Percentiles rank a stretch among this genome's conserved stretches.
Evolutionary conservation across 2,113 vertebrate species (phyloP).

Genomic region (Nothocercus nigrocapillus): DNA sequence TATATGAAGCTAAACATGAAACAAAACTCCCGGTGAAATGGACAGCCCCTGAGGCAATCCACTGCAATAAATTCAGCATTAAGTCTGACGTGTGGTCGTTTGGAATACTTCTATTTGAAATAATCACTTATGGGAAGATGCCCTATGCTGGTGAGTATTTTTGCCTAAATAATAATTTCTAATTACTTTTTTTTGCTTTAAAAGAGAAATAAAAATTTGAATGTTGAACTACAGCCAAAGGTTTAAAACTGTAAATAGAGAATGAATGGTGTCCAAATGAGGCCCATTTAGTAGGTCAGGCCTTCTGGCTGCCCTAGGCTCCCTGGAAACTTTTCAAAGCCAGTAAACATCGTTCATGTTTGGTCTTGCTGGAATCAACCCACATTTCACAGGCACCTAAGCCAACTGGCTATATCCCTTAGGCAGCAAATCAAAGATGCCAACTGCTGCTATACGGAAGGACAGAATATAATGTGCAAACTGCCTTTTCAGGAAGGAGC

Average conservation of each 20-base stretch:
- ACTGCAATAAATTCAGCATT: constrained; percentile 85
- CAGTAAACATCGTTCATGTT: neutral
- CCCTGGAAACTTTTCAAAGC: neutral
- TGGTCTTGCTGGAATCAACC: neutral
- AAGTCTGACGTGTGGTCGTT: constrained; percentile 99
- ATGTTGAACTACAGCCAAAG: neutral
- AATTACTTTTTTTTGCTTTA: neutral
- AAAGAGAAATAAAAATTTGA: neutral
- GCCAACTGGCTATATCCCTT: neutral
- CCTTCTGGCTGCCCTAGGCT: neutral
- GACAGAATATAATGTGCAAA: neutral
- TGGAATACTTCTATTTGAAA: constrained; percentile 94
- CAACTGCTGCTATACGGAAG: neutral
- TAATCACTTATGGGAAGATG: constrained; percentile 92
- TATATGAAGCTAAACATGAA: constrained; percentile 87
- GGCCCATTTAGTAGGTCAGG: neutral
- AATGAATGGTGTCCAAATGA: neutral
- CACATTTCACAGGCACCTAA: neutral
- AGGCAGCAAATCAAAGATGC: neutral
- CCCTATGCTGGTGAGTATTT: constrained; percentile 89
- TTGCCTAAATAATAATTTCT: neutral
- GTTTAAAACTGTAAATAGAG: neutral
- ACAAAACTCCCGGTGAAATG: constrained; percentile 96
- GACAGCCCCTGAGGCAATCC: constrained; percentile 93
- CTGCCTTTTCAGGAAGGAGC: neutral